These are phyloP conservation scores for Epizoanthus stellaris DNA, from an alignment of 92 coral and sea anemone species.

Conservation along the genomic window DNA sequence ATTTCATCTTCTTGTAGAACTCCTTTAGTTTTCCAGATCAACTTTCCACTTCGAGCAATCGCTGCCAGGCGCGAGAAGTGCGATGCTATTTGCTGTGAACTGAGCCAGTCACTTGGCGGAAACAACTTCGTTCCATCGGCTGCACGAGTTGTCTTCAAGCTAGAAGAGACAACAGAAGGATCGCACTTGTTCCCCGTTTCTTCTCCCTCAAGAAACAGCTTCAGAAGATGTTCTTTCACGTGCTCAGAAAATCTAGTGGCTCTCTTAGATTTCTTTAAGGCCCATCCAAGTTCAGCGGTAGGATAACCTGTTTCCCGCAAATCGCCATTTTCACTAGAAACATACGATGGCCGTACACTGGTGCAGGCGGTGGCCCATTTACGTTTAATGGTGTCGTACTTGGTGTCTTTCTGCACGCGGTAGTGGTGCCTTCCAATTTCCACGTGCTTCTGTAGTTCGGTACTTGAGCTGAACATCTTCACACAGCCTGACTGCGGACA, in stretches of 20 bases:
- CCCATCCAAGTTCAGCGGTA: not conserved
- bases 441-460: constrained; percentile 27
- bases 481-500: constrained; percentile 30
- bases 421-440: constrained; percentile 29
- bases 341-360: not conserved
- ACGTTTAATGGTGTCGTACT: constrained; percentile 16
- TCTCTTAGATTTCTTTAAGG: not conserved
- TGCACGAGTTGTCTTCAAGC: not conserved
- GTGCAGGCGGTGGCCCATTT: constrained; percentile 34
- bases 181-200: constrained; percentile 3
- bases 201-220: constrained; percentile 8
- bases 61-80: constrained; percentile 3
- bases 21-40: not conserved
- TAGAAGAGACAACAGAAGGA: not conserved
- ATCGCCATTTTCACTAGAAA: not conserved
- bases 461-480: constrained; percentile 3
- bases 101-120: constrained; percentile 2
- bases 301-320: not conserved
- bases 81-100: not conserved
- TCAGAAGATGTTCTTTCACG: not conserved
- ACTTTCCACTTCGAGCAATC: not conserved
- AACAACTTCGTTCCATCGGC: not conserved
- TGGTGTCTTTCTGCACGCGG: constrained; percentile 21
- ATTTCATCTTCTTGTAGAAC: not conserved
- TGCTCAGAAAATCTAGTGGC: not conserved